phyloP scores from a whole-genome alignment of 1,140 invertebrate species.

The Drosophila sulfurigaster region DNA sequence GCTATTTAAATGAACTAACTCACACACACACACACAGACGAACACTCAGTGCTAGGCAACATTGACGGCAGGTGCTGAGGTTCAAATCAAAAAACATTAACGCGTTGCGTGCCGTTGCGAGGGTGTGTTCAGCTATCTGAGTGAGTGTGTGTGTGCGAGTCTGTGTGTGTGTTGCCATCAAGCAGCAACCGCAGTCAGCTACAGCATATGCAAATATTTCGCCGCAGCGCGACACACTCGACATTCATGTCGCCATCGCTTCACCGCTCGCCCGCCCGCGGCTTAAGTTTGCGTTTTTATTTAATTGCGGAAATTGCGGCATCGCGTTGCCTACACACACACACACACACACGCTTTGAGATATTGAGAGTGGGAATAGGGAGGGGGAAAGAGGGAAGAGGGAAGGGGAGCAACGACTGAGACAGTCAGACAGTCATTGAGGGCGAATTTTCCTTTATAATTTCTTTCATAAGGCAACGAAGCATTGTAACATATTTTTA shows the following conservation, averaged over 20 bases:
- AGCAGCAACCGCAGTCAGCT: conserved; percentile 42
- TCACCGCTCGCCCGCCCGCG: conserved; percentile 44
- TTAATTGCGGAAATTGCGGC: conserved; percentile 83
- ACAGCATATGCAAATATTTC: conserved; percentile 77
- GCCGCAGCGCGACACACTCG: conserved; percentile 65
- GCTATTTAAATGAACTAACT: conserved; percentile 74
- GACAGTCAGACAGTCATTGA: conserved; percentile 48
- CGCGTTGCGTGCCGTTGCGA: conserved; percentile 70
- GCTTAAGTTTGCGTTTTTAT: conserved; percentile 84
- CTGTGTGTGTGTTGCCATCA: conserved; percentile 56
- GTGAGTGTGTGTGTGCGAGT: conserved; percentile 24
- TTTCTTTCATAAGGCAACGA: conserved; percentile 78
- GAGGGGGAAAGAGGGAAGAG: too few relatives aligned
- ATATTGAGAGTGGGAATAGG: neutral
- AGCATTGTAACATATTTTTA: conserved; percentile 84
- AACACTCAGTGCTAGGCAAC: conserved; percentile 40
- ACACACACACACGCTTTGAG: conserved; percentile 14
- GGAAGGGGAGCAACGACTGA: neutral
- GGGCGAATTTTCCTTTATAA: conserved; percentile 67
- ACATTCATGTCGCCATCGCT: conserved; percentile 60
- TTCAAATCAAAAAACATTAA: conserved; percentile 81
- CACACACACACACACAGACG: conserved; percentile 32
- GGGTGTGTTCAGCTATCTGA: conserved; percentile 32
- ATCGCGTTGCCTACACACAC: conserved; percentile 56
- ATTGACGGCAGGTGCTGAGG: conserved; percentile 57